Evolutionary conservation across 1,140 invertebrate genomes (phyloP), one percentile per base, ranked within the genome.

Genomic region (Drosophila equinoxialis): DNA sequence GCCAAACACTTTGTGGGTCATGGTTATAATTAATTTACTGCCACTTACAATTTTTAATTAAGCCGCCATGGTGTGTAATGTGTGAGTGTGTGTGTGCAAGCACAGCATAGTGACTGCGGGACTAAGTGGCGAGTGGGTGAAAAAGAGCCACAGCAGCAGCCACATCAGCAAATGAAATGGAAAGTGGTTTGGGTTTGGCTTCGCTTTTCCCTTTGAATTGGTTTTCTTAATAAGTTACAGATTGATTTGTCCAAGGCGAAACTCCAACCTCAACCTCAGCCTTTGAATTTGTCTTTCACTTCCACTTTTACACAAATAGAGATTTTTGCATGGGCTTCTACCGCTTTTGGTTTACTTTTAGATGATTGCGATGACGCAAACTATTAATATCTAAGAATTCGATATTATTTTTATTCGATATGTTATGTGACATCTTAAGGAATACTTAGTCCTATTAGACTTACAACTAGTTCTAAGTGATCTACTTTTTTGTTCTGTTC

Each of bases 31-130:
- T 86, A 86, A 86, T 86, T 86, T 86, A 86, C 82, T 86, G 82
- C 82, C 82, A 86, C 82, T 82, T 87, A 86, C 82, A 87, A 87
- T 86, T 86, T 87, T 86, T 86, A 86, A 86, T 86, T 87, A 86
- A 86, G 83, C 83, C 74, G 65, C 73, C 65, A 41, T 62, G 65
- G 59, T 59, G 72, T 62, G 75, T 75, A 65, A 68, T 58, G 75
- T 75, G 67, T 75, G 64, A 75, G 67, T 75, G 64, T 68, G 35
- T 17, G 17, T 37, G 61, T 33, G 10, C 42, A 57, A 39, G 37
- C 35, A 64, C 20, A 58, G 55, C 30, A 30, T 37, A 41, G 26
- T 10, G 17, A 51, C 7, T 48, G 23, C 11, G 4, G 1, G 33
- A 33, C 3, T 10, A 4, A 35, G 8, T 11, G n/a, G 37, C 10